Evolutionary conservation across 2,888 invertebrate species (phyloP), one percentile per base, ranked within the genome.

Genomic region (Nemoura dubitans): DNA sequence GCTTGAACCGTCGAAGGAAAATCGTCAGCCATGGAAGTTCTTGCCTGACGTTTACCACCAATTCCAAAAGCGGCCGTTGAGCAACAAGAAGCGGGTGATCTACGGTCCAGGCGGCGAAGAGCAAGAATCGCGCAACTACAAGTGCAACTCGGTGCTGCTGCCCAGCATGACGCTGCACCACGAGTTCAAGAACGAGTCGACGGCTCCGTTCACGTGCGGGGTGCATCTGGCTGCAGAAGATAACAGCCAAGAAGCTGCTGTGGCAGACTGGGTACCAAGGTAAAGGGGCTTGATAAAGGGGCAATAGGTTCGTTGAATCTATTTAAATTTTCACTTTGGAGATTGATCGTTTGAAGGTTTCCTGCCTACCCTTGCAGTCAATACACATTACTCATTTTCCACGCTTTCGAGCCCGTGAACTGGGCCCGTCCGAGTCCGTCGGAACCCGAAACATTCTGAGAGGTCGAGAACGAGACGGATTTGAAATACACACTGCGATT

Each of bases 11-110:
- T 7, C 81, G 7, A 81, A 27, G 10, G 81, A 81, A 81, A 81
- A 81, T 21, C 28, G 81, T 6, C 28, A 81, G 21, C 81, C 81
- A 16, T 81, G 81, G 81, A 81, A 81, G 30, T 81, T 81, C 30
- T 30, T 81, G n/a, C 81, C 81, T 3, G 30, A 29, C 6, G 30
- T 81, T 29, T 81, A 81, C 30, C 81, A 81, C 29, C 81, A 81
- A 27, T 81, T 81, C 21, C 81, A 81, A 81, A 81, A 81, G 81
- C 25, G 30, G 21, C 30, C 81, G 6, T 14, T 81, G n/a, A 30
- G 30, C 81, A 29, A 30, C 30, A 81, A 81, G 30, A 29, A 16
- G 16, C 28, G 29, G 16, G 28, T 30, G 21, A 3, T 81, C 21
- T 30, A 29, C 29, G 28, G 30, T 3, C 0, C n/a, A 0, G 30